phyloP scores from a whole-genome alignment of 2,797 vertebrate genomes.

The Fratercula arctica region DNA sequence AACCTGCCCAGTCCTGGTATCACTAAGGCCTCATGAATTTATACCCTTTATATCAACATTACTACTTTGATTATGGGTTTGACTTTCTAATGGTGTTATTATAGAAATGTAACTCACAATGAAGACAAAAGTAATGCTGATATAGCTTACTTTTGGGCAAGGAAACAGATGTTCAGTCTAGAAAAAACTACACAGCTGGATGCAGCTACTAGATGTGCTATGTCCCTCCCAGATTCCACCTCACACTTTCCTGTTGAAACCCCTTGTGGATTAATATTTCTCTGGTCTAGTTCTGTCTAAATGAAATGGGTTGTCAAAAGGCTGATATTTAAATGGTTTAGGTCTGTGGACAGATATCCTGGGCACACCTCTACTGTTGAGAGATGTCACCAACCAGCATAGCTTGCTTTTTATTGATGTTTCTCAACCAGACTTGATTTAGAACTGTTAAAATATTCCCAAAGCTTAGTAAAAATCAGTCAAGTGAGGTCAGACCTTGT shows the following conservation, averaged over 20 bases:
- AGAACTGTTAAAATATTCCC: neutral
- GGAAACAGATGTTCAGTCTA: neutral
- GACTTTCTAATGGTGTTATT: neutral
- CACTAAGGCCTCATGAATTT: neutral
- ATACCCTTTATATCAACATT: neutral
- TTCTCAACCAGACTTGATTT: neutral
- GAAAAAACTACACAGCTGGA: neutral
- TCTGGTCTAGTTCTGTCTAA: neutral
- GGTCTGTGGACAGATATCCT: neutral
- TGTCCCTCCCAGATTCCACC: neutral
- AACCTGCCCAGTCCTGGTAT: neutral
- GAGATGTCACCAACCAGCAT: neutral
- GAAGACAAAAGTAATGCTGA: neutral
- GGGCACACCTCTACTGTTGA: neutral
- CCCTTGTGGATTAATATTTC: neutral
- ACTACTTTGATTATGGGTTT: neutral
- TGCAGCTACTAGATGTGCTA: neutral
- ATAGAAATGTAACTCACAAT: neutral
- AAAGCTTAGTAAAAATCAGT: neutral
- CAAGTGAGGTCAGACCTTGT: neutral
- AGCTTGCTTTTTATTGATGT: neutral
- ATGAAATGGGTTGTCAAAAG: neutral
- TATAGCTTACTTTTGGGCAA: neutral
- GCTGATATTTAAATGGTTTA: neutral
- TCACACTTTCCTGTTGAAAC: neutral